Conservation (phyloP, 2,888 invertebrate species). For the Julus scanicus region DNA sequence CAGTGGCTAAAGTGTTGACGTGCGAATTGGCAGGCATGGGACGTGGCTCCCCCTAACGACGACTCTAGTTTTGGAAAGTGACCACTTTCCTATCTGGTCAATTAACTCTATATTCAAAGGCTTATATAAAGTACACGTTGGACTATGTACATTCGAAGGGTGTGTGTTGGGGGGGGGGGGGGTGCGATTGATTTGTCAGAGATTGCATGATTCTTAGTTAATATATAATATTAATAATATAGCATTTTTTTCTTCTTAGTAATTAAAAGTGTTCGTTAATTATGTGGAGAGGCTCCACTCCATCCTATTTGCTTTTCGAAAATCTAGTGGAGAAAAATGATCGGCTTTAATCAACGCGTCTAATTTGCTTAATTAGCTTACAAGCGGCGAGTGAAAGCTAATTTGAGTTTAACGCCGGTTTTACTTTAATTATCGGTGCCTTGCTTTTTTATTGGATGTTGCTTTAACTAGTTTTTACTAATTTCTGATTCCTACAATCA, state of each 20-base stretch:
- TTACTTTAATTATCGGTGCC: neutral
- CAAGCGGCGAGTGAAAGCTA: constrained; percentile 25
- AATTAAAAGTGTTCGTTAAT: neutral
- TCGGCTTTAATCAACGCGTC: neutral
- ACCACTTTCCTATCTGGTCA: constrained; percentile 17
- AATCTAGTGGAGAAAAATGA: constrained; percentile 6
- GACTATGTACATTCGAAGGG: constrained; percentile 42
- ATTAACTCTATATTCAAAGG: constrained; percentile 21
- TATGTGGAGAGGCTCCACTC: neutral
- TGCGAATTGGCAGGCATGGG: neutral
- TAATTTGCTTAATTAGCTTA: neutral
- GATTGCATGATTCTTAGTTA: constrained; percentile 47
- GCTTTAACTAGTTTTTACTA: neutral
- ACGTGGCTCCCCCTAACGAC: constrained; percentile 23
- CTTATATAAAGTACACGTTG: constrained; percentile 31
- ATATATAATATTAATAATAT: constrained; percentile 47
- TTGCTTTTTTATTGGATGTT: neutral
- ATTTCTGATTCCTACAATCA: too few species aligned
- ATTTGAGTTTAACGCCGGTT: constrained; percentile 15
- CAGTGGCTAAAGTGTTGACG: neutral
- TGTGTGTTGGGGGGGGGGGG: neutral
- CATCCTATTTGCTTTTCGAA: constrained; percentile 6
- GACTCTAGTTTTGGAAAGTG: neutral
- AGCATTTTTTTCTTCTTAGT: neutral
- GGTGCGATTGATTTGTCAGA: constrained; percentile 51